Evolutionary conservation across 2,113 vertebrate genomes (phyloP).

Genomic region (Poeciliopsis prolifica): DNA sequence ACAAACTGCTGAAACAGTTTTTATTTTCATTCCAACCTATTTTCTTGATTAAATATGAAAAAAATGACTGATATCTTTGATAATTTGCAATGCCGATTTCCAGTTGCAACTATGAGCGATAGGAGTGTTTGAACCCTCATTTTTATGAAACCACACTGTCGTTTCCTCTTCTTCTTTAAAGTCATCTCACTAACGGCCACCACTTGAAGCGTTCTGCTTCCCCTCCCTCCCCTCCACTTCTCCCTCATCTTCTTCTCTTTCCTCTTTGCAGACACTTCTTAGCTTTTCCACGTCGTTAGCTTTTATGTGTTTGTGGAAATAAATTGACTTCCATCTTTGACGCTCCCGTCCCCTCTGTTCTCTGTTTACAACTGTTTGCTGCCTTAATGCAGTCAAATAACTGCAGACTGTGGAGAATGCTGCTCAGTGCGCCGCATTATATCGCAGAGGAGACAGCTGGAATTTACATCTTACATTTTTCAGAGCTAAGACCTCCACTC

Average conservation of each 20-base stretch:
- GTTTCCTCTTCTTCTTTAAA: slow-evolving; percentile 31
- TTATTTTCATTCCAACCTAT: no score
- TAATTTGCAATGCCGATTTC: no score
- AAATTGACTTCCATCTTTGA: slow-evolving; percentile 11
- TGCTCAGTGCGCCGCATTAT: slow-evolving; percentile 29
- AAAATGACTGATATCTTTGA: no score
- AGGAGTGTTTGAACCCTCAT: background rate
- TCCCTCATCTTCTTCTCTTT: background rate
- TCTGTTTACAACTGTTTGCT: slow-evolving; percentile 36
- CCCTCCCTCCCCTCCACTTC: no score
- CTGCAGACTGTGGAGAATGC: slow-evolving; percentile 2
- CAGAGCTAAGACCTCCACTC: slow-evolving; percentile 28
- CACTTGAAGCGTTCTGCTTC: slow-evolving; percentile 1
- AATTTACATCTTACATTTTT: slow-evolving; percentile 57
- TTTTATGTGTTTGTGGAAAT: slow-evolving; percentile 24
- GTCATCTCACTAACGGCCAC: background rate
- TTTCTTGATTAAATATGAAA: no score
- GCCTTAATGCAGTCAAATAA: slow-evolving; percentile 44
- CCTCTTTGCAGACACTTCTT: background rate
- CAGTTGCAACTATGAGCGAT: no score
- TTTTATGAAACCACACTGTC: slow-evolving; percentile 32
- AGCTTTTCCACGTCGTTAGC: slow-evolving; percentile 22
- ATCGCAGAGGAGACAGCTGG: slow-evolving; percentile 39
- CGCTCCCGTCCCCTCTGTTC: background rate
- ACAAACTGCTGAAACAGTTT: no score